Conservation (phyloP, 1,140 invertebrate genomes). For the Popillia japonica region DNA sequence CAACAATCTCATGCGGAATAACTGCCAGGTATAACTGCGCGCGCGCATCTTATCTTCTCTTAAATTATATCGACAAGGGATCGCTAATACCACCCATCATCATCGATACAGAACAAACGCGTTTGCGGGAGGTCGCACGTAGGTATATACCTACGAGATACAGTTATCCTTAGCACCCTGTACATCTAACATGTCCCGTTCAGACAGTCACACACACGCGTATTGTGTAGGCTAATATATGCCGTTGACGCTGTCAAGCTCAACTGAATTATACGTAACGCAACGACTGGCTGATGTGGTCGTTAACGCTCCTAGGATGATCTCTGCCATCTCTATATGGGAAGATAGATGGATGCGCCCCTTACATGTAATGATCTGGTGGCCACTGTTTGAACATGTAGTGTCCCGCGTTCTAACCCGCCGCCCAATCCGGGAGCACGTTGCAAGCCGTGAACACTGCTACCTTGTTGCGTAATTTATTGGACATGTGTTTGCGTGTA, state of each 20-base stretch:
- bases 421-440: not conserved
- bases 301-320: constrained; percentile 17
- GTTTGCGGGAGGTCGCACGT: too few relatives aligned
- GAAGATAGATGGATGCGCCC: not conserved
- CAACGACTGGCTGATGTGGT: constrained; percentile 11
- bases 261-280: not conserved
- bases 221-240: not conserved
- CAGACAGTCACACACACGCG: not conserved
- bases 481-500: too few relatives aligned
- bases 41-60: too few relatives aligned
- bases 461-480: too few relatives aligned
- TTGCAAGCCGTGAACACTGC: not conserved
- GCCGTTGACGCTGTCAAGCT: not conserved
- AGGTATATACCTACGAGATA: too few relatives aligned
- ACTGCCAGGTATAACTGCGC: too few relatives aligned
- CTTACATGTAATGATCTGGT: not conserved
- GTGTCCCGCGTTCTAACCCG: not conserved
- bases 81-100: too few relatives aligned
- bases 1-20: too few relatives aligned
- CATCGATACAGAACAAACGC: too few relatives aligned
- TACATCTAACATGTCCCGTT: not conserved
- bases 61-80: too few relatives aligned
- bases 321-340: not conserved
- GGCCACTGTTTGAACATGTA: not conserved
- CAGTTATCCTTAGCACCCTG: not conserved